A percentile compares a stretch with the other conserved stretches of the same genome.
Evolutionary conservation across 1,140 invertebrate species (phyloP).

Genomic region (Drosophila quadrilineata): DNA sequence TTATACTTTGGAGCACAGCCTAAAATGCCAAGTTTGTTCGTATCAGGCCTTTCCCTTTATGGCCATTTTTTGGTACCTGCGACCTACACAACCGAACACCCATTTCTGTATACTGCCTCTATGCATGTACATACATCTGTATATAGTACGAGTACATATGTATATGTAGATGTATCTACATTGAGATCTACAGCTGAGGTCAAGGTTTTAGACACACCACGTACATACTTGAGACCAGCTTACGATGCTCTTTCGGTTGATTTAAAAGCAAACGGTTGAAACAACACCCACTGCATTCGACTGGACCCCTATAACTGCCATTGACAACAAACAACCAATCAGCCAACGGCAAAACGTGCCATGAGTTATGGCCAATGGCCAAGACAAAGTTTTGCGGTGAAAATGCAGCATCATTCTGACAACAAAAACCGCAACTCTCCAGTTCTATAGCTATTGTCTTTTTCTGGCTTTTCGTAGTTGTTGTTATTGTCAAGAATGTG

Average conservation of each 20-base stretch:
- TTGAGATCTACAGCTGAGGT: constrained; percentile 5
- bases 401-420: constrained; percentile 27
- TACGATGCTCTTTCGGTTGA: constrained; percentile 15
- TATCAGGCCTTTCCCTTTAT: background rate
- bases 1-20: background rate
- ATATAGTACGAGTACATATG: no score
- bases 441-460: no score
- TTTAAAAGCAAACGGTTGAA: constrained; percentile 20
- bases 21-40: no score
- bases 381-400: constrained; percentile 2
- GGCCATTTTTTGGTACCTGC: no score
- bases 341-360: constrained; percentile 47
- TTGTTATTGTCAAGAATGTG: constrained; percentile 44
- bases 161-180: no score
- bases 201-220: constrained; percentile 29
- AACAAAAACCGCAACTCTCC: constrained; percentile 2
- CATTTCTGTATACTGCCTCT: no score
- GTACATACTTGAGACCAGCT: constrained; percentile 14
- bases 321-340: no score
- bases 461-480: no score
- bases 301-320: no score
- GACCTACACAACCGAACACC: no score
- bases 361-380: constrained; percentile 40
- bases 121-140: no score
- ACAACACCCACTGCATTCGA: constrained; percentile 18